phyloP scores from a whole-genome alignment of 2,797 vertebrate species.

The Aphelocoma californica region DNA sequence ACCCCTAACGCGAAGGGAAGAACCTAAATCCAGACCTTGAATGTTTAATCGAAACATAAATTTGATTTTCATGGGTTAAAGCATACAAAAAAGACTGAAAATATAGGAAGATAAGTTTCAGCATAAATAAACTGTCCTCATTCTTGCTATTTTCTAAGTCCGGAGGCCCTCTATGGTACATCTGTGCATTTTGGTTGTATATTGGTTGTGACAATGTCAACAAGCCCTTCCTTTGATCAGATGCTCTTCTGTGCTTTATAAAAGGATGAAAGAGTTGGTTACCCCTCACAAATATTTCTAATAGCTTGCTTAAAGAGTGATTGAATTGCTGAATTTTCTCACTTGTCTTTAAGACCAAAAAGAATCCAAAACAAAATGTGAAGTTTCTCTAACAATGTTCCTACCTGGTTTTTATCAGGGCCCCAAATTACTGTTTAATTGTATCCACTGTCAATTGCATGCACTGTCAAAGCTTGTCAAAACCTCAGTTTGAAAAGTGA shows the following conservation, averaged over 20 bases:
- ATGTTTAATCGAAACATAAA: not conserved
- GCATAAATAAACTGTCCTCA: not conserved
- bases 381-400: not conserved
- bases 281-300: not conserved
- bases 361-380: not conserved
- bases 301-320: not conserved
- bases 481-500: not conserved
- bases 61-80: not conserved
- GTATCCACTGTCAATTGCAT: not conserved
- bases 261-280: not conserved
- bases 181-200: not conserved
- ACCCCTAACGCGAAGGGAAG: not conserved
- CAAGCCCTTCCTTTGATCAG: not conserved
- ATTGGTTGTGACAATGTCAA: not conserved
- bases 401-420: not conserved
- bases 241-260: not conserved
- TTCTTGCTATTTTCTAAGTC: not conserved
- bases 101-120: not conserved
- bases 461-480: not conserved
- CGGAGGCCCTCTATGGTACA: not conserved
- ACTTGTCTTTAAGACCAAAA: not conserved
- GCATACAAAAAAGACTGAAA: not conserved
- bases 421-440: not conserved
- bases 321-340: not conserved
- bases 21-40: not conserved